Base-by-base conservation (phyloP, 1,140 invertebrate genomes). In the Paralvinella palmiformis region DNA sequence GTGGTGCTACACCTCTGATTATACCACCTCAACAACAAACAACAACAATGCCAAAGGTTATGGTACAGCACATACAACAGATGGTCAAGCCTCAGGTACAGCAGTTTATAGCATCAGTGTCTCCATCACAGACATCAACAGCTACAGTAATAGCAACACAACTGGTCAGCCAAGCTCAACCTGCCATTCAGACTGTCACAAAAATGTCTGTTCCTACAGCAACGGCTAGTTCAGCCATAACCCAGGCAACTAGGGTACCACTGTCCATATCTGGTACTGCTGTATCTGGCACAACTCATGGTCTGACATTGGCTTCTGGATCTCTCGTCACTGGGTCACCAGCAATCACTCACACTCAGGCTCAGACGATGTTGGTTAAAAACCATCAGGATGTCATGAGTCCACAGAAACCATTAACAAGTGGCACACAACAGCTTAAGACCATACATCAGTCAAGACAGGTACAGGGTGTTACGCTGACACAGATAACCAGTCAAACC, bases 61-160 rank as follows among this genome's bases (percentile, higher is more conserved):
- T 56, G 56, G 55, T 64, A 13, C 63, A 64, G 32, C 88, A 91
- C 69, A 84, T 91, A 32, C 88, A 89, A 64, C 88, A 90, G 72
- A 87, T 89, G 22, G 87, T 90, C 73, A 86, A 89, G 58, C 61
- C n/a, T 37, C 41, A 56, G 22, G 60, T 64, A 45, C 63, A 64
- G 35, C 63, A 64, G 56, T 36, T 63, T 22, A 64, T 64, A 3
- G 48, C 41, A 7, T 29, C 63, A 2, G 60, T 44, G 20, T 36
- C 63, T 7, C 56, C 15, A 10, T 20, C 29, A 33, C 35, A 27
- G 20, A 64, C 56, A 27, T 60, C 56, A 6, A 31, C 17, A 31
- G 33, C 63, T 22, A 50, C 41, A 15, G 63, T 59, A 22, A 48
- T 60, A 27, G 55, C 41, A 1, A 64, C 63, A 36, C 63, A 64